Evolutionary conservation across 2,797 vertebrate genomes (phyloP).

Genomic region (Oreochromis mossambicus): DNA sequence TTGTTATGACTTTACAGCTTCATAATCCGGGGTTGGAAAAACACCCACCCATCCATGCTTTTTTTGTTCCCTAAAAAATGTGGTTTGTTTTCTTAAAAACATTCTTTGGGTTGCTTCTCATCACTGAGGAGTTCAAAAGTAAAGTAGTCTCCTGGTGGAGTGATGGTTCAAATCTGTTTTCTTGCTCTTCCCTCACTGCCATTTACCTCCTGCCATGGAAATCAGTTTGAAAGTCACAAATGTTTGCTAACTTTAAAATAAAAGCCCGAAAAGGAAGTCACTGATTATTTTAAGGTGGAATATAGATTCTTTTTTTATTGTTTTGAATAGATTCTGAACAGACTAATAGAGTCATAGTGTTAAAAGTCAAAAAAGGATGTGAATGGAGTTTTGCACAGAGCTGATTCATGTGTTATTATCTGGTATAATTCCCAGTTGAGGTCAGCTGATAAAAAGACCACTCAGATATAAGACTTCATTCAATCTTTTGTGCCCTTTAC

Average conservation of each 20-base stretch:
- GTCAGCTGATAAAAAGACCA: not conserved
- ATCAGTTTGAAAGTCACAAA: not conserved
- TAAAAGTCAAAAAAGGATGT: not conserved
- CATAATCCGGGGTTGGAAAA: not conserved
- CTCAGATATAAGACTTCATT: not conserved
- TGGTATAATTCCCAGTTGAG: not conserved
- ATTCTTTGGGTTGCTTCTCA: not conserved
- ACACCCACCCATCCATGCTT: not conserved
- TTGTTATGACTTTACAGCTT: not conserved
- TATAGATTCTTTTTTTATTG: fast-evolving
- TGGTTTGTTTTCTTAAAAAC: not conserved
- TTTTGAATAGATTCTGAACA: not conserved
- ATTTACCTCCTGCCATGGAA: not conserved
- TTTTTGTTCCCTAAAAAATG: not conserved
- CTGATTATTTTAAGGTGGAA: fast-evolving
- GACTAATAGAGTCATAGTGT: not conserved
- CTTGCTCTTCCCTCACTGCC: not conserved
- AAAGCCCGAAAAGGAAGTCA: not conserved
- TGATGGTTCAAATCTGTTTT: not conserved
- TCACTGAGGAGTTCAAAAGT: not conserved
- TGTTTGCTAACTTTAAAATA: not conserved
- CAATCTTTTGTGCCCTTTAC: not conserved
- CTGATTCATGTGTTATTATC: not conserved
- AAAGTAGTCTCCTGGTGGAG: not conserved
- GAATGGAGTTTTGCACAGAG: not conserved